A percentile compares a stretch with the other conserved stretches of the same genome.
Conservation (phyloP, 2,888 invertebrate species). For the Hypena proboscidalis region DNA sequence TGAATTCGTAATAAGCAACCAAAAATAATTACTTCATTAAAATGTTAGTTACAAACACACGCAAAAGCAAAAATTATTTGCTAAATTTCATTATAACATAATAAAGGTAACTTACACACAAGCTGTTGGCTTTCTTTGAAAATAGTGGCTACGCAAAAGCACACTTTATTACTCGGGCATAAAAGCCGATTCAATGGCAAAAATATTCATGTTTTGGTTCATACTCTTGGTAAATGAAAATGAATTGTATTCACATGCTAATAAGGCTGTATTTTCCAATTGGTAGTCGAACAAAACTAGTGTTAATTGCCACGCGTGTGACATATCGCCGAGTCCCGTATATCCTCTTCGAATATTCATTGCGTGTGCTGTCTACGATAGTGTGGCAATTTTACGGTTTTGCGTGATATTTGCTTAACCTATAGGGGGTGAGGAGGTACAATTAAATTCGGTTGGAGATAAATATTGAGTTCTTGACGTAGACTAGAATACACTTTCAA, state of each 20-base stretch:
- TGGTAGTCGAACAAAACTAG: conserved; percentile 13
- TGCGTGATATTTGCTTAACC: not conserved
- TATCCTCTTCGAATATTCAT: conserved; percentile 45
- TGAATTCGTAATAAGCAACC: too few species aligned
- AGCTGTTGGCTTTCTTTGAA: conserved; percentile 2
- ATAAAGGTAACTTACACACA: conserved; percentile 12
- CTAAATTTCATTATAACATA: conserved; percentile 26
- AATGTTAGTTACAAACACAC: conserved; percentile 4
- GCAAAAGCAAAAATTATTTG: conserved; percentile 12
- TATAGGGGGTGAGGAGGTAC: too few species aligned
- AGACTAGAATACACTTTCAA: too few species aligned
- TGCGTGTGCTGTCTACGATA: conserved; percentile 13
- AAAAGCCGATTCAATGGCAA: conserved; percentile 16
- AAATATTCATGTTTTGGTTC: conserved; percentile 10
- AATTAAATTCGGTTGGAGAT: too few species aligned
- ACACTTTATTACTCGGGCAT: conserved; percentile 11
- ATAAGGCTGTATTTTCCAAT: conserved; percentile 27
- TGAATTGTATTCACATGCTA: conserved; percentile 14
- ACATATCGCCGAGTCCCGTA: conserved; percentile 27
- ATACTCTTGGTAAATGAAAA: conserved; percentile 22
- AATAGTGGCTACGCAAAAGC: conserved; percentile 9
- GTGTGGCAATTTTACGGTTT: not conserved
- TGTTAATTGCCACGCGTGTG: conserved; percentile 26
- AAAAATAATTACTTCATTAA: conserved; percentile 1
- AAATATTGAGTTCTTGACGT: too few species aligned